Evolutionary conservation across 2,113 vertebrate genomes (phyloP).

Genomic region (Fregata magnificens): DNA sequence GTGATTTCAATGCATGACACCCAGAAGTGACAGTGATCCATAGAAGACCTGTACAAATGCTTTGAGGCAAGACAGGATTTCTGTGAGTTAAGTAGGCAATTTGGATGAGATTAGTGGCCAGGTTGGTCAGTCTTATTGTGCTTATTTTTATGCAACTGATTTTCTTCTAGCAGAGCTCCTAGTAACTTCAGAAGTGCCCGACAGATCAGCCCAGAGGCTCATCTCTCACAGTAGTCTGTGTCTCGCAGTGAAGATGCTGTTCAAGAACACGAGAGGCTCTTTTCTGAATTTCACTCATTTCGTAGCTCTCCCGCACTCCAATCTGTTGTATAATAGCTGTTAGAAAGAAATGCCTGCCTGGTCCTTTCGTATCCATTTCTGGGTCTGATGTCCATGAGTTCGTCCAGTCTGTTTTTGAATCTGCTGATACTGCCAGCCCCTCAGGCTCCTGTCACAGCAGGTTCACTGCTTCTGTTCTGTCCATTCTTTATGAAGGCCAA

Average conservation of each 20-base stretch:
- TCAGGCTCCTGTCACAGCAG: neutral
- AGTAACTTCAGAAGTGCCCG: neutral
- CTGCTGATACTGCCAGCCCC: neutral
- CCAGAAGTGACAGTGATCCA: neutral
- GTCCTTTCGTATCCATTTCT: neutral
- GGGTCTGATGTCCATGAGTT: neutral
- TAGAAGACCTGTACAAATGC: neutral
- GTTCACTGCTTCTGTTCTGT: neutral
- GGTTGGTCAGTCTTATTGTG: neutral
- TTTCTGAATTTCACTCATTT: neutral
- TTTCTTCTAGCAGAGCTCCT: neutral
- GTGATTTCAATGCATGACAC: neutral
- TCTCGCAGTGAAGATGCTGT: neutral
- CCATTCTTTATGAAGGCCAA: no score
- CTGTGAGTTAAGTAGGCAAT: neutral
- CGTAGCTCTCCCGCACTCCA: neutral
- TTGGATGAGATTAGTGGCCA: neutral
- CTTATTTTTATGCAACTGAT: neutral
- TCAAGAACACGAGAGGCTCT: neutral
- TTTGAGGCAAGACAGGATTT: neutral
- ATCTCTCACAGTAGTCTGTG: neutral
- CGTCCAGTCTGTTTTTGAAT: neutral
- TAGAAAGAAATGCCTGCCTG: neutral
- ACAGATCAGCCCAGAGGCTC: neutral
- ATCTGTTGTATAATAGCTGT: neutral